Base-by-base conservation (phyloP, 2,888 invertebrate genomes). In the Hemicrepidius hirtus region DNA sequence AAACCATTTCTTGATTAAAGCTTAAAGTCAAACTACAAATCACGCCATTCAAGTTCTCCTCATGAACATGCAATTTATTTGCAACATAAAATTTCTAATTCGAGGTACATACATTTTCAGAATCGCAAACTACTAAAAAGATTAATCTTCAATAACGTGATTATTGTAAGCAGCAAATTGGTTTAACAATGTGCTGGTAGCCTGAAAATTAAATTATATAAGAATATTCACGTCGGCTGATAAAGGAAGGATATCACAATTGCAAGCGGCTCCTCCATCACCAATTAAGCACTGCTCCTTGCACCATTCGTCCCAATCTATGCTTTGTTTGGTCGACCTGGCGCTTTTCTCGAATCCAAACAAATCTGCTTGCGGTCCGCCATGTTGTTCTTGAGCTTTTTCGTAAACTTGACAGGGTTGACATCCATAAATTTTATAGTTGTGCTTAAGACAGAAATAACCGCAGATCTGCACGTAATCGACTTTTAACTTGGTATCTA, bases 201-300 rank as follows among this genome's bases (percentile, higher is more conserved):
- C 32, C 3, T 18, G 10, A 4, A 46, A 16, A 1, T 18, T 2
- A 46, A 66, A 57, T 57, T 57, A 66, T 28, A 46, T 20, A 37
- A 6, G 41, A 28, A 28, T 3, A 28, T 13, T 32, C 6, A 41
- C 10, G 9, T n/a, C 3, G n/a, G 35, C 37, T 49, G 53, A 16
- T 53, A 68, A 46, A 1, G 93, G 93, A 55, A 91, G 87, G 67
- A 92, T 87, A 85, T 93, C 92, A 85, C 94, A 94, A 85, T 92
- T 91, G 87, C 94, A 94, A 75, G 93, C 92, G 24, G 91, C 90
- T n/a, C 94, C 94, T 68, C 94, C 94, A 77, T 92, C 91, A 1
- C 92, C 93, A 80, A 89, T 89, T 40, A 88, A 86, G 84, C 93
- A 94, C 80, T 92, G 90, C 5, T 88, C 84, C 79, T 88, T 87